Conservation (phyloP, 2,888 invertebrate genomes). For the Leucophenga montana region DNA sequence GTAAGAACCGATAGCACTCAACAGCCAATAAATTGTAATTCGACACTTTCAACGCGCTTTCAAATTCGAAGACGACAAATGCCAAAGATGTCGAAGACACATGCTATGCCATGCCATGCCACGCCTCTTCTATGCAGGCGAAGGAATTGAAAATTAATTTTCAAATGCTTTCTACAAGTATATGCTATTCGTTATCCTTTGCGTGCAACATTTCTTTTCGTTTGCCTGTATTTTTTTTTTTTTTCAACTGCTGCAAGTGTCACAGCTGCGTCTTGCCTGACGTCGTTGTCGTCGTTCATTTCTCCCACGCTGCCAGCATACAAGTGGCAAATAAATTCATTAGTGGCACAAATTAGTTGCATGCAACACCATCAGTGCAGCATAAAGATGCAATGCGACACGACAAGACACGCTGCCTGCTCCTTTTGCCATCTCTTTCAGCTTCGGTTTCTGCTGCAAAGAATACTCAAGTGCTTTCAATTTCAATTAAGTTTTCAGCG, state of each 20-base stretch:
- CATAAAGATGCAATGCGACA: constrained; percentile 22
- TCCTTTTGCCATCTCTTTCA: background rate
- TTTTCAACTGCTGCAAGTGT: too few relatives aligned
- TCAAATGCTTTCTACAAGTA: constrained; percentile 53
- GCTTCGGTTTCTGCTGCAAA: constrained; percentile 39
- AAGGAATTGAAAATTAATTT: constrained; percentile 63
- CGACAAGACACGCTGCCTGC: too few relatives aligned
- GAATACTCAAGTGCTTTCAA: constrained; percentile 67
- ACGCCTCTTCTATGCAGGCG: constrained; percentile 42
- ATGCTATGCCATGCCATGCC: constrained; percentile 4
- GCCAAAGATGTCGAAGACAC: background rate
- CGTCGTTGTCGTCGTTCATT: constrained; percentile 9
- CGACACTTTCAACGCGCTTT: constrained; percentile 48
- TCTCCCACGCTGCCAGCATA: constrained; percentile 59
- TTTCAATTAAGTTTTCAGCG: constrained; percentile 64
- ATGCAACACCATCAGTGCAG: constrained; percentile 52
- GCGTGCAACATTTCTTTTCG: background rate
- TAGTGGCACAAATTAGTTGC: constrained; percentile 66
- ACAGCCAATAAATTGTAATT: constrained; percentile 66
- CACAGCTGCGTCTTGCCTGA: background rate
- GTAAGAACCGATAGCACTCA: constrained; percentile 53
- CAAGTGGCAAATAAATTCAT: constrained; percentile 67
- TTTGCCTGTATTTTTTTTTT: too few relatives aligned
- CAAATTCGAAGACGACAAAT: constrained; percentile 9
- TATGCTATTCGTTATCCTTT: background rate